Conservation (phyloP, 1,140 invertebrate species). For the Kradibia gibbosae region DNA sequence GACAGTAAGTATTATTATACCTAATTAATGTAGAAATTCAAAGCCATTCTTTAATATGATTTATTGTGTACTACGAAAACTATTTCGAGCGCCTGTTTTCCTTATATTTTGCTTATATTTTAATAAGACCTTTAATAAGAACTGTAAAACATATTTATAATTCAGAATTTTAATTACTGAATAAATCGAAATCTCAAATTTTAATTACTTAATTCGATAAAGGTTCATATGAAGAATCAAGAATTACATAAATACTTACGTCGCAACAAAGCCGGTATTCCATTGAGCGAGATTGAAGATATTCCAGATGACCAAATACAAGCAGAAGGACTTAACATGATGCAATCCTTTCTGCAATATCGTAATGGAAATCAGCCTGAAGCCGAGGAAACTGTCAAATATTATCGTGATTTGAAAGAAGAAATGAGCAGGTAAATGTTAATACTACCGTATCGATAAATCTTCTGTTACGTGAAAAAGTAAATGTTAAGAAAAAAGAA, state of each 20-base stretch:
- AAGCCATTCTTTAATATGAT: too few species aligned
- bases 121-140: too few species aligned
- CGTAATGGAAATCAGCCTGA: conserved; percentile 65
- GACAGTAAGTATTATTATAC: conserved; percentile 69
- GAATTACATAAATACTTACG: conserved; percentile 80
- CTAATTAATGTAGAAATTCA: too few species aligned
- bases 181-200: not conserved
- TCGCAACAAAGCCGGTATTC: conserved; percentile 76
- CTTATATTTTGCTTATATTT: too few species aligned
- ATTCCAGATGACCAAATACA: conserved; percentile 75
- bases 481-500: conserved; percentile 11
- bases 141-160: not conserved
- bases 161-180: not conserved
- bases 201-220: not conserved
- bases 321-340: conserved; percentile 76
- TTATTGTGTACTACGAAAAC: too few species aligned
- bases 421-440: conserved; percentile 74
- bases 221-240: conserved; percentile 81
- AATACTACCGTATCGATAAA: too few species aligned
- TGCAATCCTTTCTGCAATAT: conserved; percentile 72
- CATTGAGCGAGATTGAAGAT: conserved; percentile 73
- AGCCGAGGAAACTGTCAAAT: conserved; percentile 70
- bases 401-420: conserved; percentile 72
- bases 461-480: not conserved
- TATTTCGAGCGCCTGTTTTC: too few species aligned